Evolutionary conservation across 1,140 invertebrate genomes (phyloP), one percentile per base, ranked within the genome.

Genomic region (Drosophila lacertosa): DNA sequence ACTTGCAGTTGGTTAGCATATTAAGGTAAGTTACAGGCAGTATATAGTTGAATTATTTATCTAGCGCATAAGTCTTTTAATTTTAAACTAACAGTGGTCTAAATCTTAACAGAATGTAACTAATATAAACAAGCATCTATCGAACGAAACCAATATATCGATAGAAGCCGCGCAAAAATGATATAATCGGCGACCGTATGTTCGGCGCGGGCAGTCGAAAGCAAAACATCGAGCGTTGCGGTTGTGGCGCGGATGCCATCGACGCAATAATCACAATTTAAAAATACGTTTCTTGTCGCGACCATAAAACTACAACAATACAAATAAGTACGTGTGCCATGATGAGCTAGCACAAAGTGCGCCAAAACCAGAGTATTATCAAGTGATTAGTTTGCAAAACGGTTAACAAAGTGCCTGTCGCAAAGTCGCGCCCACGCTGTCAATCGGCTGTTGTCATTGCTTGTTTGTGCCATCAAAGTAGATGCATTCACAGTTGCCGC

Each of bases 381-480:
- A 45, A 51, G 47, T 47, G 59, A 68, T 63, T 68, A 53, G 48
- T 63, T 60, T 54, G 32, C 32, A 63, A 68, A 63, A 45, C 13
- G 58, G 22, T 54, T 29, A 67, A 50, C 37, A 60, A 29, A 50
- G 26, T 44, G 15, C 35, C 35, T 7, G 16, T 40, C 26, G n/a
- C 16, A n/a, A n/a, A 4, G 24, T 55, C 15, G 40, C 11, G 20
- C 51, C 15, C 40, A 26, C 20, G 26, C 29, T 55, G 50, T n/a
- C 22, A 57, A n/a, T n/a, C n/a, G n/a, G n/a, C n/a, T n/a, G 54
- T 57, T 29, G 35, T 53, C 39, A 54, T 44, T 64, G 37, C 18
- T 26, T 13, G 45, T 53, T 35, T 51, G 48, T 39, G 45, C 9
- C 26, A 54, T 54, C 18, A 20, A 44, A 65, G 29, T 26, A 39